These are phyloP conservation scores for Cheilosia urbana DNA, from an alignment of 2,888 invertebrate species.

Conservation along the genomic window DNA sequence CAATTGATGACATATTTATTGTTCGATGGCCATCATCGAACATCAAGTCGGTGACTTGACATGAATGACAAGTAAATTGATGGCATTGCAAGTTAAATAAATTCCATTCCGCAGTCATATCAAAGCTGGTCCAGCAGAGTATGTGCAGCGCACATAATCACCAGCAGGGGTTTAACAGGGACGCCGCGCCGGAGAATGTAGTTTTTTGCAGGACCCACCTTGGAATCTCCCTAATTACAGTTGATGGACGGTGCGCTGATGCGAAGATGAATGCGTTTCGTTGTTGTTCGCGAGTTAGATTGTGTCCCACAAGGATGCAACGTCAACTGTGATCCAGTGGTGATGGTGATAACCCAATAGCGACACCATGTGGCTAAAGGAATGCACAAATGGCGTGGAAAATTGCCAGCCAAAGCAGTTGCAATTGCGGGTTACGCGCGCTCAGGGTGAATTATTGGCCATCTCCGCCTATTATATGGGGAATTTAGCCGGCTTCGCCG, in stretches of 20 bases:
- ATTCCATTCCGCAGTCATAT: conserved; percentile 59
- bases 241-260: conserved; percentile 66
- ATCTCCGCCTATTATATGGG: conserved; percentile 10
- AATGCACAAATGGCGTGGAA: conserved; percentile 72
- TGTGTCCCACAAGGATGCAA: conserved; percentile 48
- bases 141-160: background rate
- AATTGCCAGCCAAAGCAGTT: conserved; percentile 54
- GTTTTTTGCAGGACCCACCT: conserved; percentile 50
- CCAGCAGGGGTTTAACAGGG: conserved; percentile 14
- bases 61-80: conserved; percentile 73
- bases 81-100: conserved; percentile 67
- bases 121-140: conserved; percentile 38
- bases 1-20: conserved; percentile 69
- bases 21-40: conserved; percentile 65
- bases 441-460: conserved; percentile 52
- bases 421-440: conserved; percentile 25
- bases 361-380: conserved; percentile 60
- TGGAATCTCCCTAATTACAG: conserved; percentile 70
- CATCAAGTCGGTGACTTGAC: conserved; percentile 58
- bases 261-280: conserved; percentile 69
- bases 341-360: conserved; percentile 50
- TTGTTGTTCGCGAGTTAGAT: conserved; percentile 45
- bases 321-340: conserved; percentile 36
- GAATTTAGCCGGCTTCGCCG: conserved; percentile 24
- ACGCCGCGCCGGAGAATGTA: conserved; percentile 6